Percentiles rank a stretch among this genome's conserved stretches.
Evolutionary conservation across 2,888 invertebrate species (phyloP).

Genomic region (Glyphotaelius pellucidus): DNA sequence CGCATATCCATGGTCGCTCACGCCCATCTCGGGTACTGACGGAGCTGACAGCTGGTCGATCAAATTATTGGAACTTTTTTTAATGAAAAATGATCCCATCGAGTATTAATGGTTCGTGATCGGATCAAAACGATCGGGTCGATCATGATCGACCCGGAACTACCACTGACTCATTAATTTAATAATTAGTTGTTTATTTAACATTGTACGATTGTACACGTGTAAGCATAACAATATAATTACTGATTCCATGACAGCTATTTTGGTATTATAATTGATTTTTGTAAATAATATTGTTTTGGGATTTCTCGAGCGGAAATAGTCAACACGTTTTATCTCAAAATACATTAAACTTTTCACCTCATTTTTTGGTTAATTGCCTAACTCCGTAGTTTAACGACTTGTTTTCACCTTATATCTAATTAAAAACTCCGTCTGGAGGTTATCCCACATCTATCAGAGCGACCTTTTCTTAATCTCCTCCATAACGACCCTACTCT

Average conservation of each 20-base stretch:
- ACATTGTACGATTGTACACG: neutral
- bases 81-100: no score
- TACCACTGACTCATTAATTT: no score
- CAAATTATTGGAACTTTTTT: no score
- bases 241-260: neutral
- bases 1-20: no score
- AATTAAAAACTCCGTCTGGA: neutral
- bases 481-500: neutral
- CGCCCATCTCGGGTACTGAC: no score
- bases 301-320: neutral
- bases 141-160: no score
- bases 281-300: neutral
- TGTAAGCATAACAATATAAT: neutral
- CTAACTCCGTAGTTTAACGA: neutral
- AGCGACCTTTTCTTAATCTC: neutral
- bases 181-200: neutral
- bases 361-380: neutral
- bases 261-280: neutral
- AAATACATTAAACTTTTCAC: neutral
- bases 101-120: no score
- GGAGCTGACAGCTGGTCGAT: no score
- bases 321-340: neutral
- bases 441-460: neutral
- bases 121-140: no score
- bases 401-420: neutral